phyloP scores from a whole-genome alignment of 2,888 invertebrate genomes.

The Sisyra nigra region DNA sequence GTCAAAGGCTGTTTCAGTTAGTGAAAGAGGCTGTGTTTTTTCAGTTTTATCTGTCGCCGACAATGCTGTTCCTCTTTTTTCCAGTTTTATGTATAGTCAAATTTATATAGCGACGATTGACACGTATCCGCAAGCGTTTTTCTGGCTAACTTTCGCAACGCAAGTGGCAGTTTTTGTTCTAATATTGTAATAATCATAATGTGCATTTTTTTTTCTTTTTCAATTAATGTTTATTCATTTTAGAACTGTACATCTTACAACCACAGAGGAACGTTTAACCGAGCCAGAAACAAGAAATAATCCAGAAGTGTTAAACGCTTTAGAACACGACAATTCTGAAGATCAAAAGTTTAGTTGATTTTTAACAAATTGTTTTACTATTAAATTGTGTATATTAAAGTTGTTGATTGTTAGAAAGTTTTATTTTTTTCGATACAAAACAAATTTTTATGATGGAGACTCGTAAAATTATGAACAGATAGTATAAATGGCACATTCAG shows the following conservation, averaged over 20 bases:
- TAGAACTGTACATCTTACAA: slow-evolving; percentile 15
- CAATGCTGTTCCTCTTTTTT: slow-evolving; percentile 61
- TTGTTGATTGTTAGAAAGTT: too few species aligned
- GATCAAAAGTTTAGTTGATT: not conserved
- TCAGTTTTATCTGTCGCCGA: slow-evolving; percentile 65
- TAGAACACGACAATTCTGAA: not conserved
- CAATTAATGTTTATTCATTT: slow-evolving; percentile 7
- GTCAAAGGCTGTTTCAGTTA: slow-evolving; percentile 54
- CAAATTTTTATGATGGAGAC: not conserved
- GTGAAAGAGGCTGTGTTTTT: slow-evolving; percentile 63
- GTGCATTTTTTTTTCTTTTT: too few species aligned
- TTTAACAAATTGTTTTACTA: not conserved
- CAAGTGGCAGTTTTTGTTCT: slow-evolving; percentile 48
- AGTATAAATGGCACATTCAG: not conserved
- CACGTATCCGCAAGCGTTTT: slow-evolving; percentile 42
- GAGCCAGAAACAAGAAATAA: slow-evolving; percentile 14
- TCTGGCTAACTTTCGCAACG: slow-evolving; percentile 53
- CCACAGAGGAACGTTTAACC: slow-evolving; percentile 13
- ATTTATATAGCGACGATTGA: slow-evolving; percentile 51
- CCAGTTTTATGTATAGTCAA: slow-evolving; percentile 55
- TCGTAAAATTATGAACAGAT: not conserved
- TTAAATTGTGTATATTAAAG: not conserved
- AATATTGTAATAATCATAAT: slow-evolving; percentile 54
- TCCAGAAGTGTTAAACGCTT: not conserved
- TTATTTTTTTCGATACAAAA: not conserved